Conservation (phyloP, 2,888 invertebrate species). For the Physocephala rufipes region DNA sequence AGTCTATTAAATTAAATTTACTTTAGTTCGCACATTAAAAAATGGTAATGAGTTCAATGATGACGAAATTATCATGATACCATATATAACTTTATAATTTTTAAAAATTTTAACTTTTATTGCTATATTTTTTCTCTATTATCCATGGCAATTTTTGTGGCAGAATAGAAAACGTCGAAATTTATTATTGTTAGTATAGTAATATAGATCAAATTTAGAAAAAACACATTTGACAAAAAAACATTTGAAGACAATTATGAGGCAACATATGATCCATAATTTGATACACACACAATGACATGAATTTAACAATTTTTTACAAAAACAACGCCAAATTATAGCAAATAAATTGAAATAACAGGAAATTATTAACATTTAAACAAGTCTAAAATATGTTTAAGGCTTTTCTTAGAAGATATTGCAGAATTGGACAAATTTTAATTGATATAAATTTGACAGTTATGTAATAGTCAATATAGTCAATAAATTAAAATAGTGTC, state of each 20-base stretch:
- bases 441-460: neutral
- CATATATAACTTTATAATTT: conserved; percentile 4
- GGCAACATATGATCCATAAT: neutral
- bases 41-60: conserved; percentile 14
- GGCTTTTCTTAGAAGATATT: no score
- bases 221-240: neutral
- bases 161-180: conserved; percentile 18
- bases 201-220: neutral
- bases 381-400: no score
- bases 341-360: neutral
- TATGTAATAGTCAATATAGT: neutral
- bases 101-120: neutral
- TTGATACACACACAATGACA: conserved; percentile 5
- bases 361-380: no score
- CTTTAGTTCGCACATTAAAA: conserved; percentile 34
- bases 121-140: conserved; percentile 18
- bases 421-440: neutral
- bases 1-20: conserved; percentile 63
- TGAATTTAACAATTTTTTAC: conserved; percentile 19
- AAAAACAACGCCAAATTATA: neutral
- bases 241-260: neutral
- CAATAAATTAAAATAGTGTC: neutral
- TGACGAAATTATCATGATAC: neutral
- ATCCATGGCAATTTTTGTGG: conserved; percentile 41
- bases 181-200: neutral